Base-by-base conservation (phyloP, 1,140 invertebrate genomes). In the Eriocheir sinensis region DNA sequence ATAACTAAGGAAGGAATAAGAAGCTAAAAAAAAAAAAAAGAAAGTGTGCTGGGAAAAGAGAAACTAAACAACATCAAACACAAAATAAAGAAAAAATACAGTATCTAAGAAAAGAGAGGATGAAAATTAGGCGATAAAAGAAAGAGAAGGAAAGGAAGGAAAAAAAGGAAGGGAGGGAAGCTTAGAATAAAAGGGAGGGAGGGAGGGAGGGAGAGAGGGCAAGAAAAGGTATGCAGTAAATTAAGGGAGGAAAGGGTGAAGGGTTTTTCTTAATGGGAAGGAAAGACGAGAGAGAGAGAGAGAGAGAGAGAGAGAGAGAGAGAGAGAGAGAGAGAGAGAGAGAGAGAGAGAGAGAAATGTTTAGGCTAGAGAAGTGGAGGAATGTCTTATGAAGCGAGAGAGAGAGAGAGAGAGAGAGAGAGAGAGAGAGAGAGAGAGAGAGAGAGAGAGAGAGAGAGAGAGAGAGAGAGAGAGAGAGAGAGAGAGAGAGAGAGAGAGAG, bases 341-440 rank as follows among this genome's bases (percentile, higher is more conserved):
- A 15, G 4, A 8, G 44, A 15, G 15, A 15, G 44, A 15, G 15
- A 15, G 44, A 15, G n/a, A 4, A n/a, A n/a, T 72, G 17, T 72
- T n/a, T 72, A 72, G 60, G n/a, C 60, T 4, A n/a, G 27, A 72
- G 27, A n/a, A n/a, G 1, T 72, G 60, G 12, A 72, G 60, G 60
- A 72, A 72, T 27, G 60, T 72, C 60, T n/a, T 12, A 72, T 1
- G 21, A 8, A 72, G 60, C 0, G 60, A 72, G 60, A 17, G 60
- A 72, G 60, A 72, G 60, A 72, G 60, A 72, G 60, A 72, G 60
- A 72, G 60, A 72, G 60, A 72, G 60, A 72, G 60, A 72, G 60
- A 72, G 60, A 72, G 60, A 72, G 60, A 72, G 27, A n/a, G 60
- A n/a, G 8, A 72, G n/a, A n/a, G n/a, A n/a, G n/a, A n/a, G n/a